Conservation (phyloP, 2,888 invertebrate genomes). For the Clusia tigrina region DNA sequence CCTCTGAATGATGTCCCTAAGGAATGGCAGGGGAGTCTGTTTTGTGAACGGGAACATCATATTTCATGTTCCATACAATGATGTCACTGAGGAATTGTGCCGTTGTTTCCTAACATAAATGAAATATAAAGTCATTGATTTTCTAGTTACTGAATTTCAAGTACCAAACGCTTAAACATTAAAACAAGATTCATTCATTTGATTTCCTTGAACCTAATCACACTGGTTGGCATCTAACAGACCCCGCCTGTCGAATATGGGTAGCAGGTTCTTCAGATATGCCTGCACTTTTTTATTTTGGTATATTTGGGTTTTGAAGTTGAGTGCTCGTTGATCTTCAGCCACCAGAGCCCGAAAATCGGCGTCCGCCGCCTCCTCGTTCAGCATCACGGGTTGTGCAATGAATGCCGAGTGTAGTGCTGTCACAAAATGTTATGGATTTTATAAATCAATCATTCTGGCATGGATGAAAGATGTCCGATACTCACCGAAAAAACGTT, state of each 20-base stretch:
- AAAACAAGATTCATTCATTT: slow-evolving; percentile 30
- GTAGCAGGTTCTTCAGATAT: slow-evolving; percentile 55
- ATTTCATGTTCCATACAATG: too few species aligned
- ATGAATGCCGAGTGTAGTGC: slow-evolving; percentile 56
- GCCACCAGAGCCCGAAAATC: slow-evolving; percentile 59
- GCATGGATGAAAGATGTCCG: not conserved
- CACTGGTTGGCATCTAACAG: slow-evolving; percentile 55
- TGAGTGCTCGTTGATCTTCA: slow-evolving; percentile 55
- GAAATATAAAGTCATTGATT: too few species aligned
- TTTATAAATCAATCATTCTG: not conserved
- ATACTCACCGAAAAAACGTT: slow-evolving; percentile 54
- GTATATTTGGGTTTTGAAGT: slow-evolving; percentile 57
- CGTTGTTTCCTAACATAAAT: too few species aligned
- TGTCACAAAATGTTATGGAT: slow-evolving; percentile 33
- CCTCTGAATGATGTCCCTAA: too few species aligned
- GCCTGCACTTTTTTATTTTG: slow-evolving; percentile 56
- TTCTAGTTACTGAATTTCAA: too few species aligned
- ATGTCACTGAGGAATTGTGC: too few species aligned
- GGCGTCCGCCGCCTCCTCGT: slow-evolving; percentile 56
- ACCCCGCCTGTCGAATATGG: slow-evolving; percentile 57
- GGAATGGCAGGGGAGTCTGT: too few species aligned
- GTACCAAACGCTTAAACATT: too few species aligned
- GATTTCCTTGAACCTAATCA: slow-evolving; percentile 8
- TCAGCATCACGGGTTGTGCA: slow-evolving; percentile 59
- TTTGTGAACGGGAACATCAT: too few species aligned